These are phyloP conservation scores for Calyptomena viridis DNA, from an alignment of 2,113 vertebrate species.

Conservation along the genomic window DNA sequence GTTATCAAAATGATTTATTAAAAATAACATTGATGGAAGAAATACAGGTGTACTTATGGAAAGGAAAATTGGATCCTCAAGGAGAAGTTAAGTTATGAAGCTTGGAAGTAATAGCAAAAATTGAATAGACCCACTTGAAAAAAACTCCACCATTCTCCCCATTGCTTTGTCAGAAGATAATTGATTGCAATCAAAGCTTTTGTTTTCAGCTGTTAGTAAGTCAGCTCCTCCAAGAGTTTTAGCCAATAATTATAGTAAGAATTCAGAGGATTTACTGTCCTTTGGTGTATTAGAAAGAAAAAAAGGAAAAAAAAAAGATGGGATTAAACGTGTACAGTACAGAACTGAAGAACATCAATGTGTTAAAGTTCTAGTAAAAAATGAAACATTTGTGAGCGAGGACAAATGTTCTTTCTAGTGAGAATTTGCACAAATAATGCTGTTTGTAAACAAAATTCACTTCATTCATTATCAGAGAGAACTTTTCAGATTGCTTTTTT, in stretches of 20 bases:
- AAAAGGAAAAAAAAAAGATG: not conserved
- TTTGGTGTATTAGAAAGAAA: not conserved
- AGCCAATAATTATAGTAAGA: not conserved
- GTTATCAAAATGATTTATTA: not conserved
- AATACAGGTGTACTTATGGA: not conserved
- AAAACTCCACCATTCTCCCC: not conserved
- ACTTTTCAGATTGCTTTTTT: not conserved
- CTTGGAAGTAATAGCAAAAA: not conserved
- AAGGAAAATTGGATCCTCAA: not conserved
- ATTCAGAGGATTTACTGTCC: not conserved
- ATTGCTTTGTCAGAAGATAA: slow-evolving; percentile 43
- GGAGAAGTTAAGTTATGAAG: not conserved
- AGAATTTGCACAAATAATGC: not conserved
- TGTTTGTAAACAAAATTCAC: slow-evolving; percentile 5
- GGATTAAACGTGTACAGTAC: not conserved
- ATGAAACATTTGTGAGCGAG: not conserved
- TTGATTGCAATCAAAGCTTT: slow-evolving; percentile 43
- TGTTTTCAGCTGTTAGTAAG: slow-evolving; percentile 42
- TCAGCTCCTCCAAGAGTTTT: not conserved
- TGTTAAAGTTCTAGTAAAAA: not conserved
- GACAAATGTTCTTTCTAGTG: not conserved
- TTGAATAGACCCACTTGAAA: not conserved
- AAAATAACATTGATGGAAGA: not conserved
- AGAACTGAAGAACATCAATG: not conserved
- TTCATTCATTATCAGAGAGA: not conserved